These are phyloP conservation scores for Enchytraeus crypticus DNA, from an alignment of 2,888 invertebrate genomes.

Conservation along the genomic window DNA sequence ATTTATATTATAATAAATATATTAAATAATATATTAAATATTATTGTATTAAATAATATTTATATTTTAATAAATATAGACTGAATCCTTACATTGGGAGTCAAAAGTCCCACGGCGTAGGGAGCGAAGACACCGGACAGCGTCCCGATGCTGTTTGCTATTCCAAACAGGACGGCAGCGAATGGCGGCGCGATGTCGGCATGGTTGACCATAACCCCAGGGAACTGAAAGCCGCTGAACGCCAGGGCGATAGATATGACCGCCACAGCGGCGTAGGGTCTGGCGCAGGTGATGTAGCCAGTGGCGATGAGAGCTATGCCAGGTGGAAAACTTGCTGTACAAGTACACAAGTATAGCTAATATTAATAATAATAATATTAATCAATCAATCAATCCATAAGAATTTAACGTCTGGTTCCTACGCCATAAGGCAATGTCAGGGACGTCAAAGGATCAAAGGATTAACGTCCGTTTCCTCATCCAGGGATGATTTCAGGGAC, in stretches of 20 bases:
- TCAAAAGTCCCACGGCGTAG: constrained; percentile 19
- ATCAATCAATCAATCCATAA: too few relatives aligned
- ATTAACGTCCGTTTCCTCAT: too few relatives aligned
- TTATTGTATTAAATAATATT: too few relatives aligned
- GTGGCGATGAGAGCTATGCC: constrained; percentile 19
- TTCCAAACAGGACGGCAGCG: constrained; percentile 29
- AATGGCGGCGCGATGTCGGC: constrained; percentile 31
- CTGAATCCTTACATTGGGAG: constrained; percentile 20
- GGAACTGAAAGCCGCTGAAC: constrained; percentile 70
- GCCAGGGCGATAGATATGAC: constrained; percentile 91
- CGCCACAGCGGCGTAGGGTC: constrained; percentile 58
- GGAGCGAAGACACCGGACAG: constrained; percentile 30
- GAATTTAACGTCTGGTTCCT: too few relatives aligned
- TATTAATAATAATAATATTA: not conserved
- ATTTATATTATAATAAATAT: too few relatives aligned
- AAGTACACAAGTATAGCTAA: not conserved
- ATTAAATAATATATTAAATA: too few relatives aligned
- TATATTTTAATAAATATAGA: too few relatives aligned
- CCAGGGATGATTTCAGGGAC: too few relatives aligned
- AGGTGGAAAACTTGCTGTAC: constrained; percentile 17
- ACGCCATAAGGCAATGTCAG: too few relatives aligned
- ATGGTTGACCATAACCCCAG: constrained; percentile 27
- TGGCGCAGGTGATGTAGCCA: constrained; percentile 21
- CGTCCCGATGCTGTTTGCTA: constrained; percentile 30
- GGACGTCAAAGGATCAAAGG: too few relatives aligned